Conservation (phyloP, 2,797 vertebrate species). For the Cynopterus sphinx region DNA sequence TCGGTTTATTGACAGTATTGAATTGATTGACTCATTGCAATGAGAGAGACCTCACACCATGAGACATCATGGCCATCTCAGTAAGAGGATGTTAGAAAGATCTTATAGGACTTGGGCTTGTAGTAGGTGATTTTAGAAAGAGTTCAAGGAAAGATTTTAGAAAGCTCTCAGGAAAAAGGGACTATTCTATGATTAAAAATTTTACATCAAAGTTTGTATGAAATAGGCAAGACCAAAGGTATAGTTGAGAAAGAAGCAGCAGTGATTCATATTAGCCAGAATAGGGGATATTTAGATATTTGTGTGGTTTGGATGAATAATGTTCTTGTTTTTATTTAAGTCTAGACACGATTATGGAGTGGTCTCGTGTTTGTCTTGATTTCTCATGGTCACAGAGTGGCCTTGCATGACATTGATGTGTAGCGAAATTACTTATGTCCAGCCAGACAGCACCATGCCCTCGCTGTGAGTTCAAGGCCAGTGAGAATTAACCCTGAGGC, state of each 20-base stretch:
- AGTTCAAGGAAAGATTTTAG: neutral
- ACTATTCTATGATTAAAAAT: neutral
- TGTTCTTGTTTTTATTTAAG: neutral
- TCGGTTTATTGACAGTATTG: neutral
- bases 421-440: neutral
- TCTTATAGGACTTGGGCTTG: neutral
- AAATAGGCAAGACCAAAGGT: neutral
- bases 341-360: neutral
- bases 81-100: neutral
- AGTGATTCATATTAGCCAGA: neutral
- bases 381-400: neutral
- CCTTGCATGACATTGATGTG: neutral
- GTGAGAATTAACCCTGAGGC: rapidly evolving
- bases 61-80: neutral
- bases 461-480: neutral
- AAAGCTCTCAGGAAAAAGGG: neutral
- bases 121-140: neutral
- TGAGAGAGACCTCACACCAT: neutral
- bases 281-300: neutral
- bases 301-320: neutral
- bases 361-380: neutral
- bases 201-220: neutral
- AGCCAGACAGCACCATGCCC: neutral
- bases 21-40: neutral
- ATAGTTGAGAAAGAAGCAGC: neutral